Evolutionary conservation across 2,888 invertebrate genomes (phyloP).

Genomic region (Drosophila sordidula): DNA sequence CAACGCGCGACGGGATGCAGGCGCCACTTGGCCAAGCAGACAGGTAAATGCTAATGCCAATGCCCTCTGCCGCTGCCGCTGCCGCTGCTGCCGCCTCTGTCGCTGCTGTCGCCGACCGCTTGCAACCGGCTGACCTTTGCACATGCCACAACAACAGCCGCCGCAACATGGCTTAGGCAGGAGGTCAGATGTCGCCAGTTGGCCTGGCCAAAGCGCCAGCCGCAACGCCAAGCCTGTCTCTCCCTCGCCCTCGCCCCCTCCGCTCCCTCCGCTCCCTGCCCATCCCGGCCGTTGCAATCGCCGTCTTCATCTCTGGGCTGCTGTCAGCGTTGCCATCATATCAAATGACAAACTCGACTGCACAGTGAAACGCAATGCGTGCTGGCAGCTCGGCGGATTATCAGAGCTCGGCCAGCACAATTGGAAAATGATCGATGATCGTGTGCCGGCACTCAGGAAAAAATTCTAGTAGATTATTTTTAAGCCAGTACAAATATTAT

Average conservation of each 20-base stretch:
- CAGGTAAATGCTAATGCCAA: slow-evolving; percentile 65
- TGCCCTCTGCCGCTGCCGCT: slow-evolving; percentile 45
- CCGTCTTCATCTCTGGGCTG: slow-evolving; percentile 53
- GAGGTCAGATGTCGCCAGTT: slow-evolving; percentile 58
- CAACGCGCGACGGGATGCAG: slow-evolving; percentile 85
- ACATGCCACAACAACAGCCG: slow-evolving; percentile 64
- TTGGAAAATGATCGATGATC: slow-evolving; percentile 79
- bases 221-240: neutral
- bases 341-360: slow-evolving; percentile 75
- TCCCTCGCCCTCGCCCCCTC: neutral
- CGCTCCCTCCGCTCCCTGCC: neutral
- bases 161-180: slow-evolving; percentile 11
- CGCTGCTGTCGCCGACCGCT: slow-evolving; percentile 28
- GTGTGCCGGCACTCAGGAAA: neutral
- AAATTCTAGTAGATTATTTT: neutral
- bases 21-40: slow-evolving; percentile 81
- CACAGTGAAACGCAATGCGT: slow-evolving; percentile 53
- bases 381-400: slow-evolving; percentile 59
- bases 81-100: slow-evolving; percentile 14
- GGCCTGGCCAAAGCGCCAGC: slow-evolving; percentile 32
- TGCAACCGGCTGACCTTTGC: slow-evolving; percentile 79
- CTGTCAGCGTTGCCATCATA: slow-evolving; percentile 77
- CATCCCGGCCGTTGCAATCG: slow-evolving; percentile 20
- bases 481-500: no score
- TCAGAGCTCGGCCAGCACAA: slow-evolving; percentile 66